Base-by-base conservation (phyloP, 1,140 invertebrate genomes). In the Leptinotarsa defecta region DNA sequence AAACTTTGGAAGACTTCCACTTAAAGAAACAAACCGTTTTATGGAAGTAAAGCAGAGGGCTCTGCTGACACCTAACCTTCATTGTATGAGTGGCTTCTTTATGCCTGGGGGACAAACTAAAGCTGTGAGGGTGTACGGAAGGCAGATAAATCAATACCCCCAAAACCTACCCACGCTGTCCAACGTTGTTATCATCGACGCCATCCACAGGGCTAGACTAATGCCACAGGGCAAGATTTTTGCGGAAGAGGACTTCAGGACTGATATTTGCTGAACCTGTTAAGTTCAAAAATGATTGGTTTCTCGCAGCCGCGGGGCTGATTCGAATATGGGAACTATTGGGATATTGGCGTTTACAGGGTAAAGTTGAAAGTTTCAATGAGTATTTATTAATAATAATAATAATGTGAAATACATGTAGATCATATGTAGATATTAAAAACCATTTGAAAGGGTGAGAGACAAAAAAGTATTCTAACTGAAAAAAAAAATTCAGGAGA, bases 11-110 rank as follows among this genome's bases (percentile, higher is more conserved):
- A 57, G 52, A 57, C n/a, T 57, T 57, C 52, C 52, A 57, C 52
- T 57, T 57, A 57, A 57, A 57, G 52, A 57, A 57, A 57, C 52
- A 57, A 57, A 57, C 52, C 52, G 52, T 57, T 57, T 57, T n/a
- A 57, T 57, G 52, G 52, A 57, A 57, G 52, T 57, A 57, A n/a
- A 57, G 52, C 4, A 57, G 52, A 57, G 52, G 52, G 52, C 52
- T 8, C 52, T 57, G 52, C 52, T 57, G 52, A 57, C 52, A 57
- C 52, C 52, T 57, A 57, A 57, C 17, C 52, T 57, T 57, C 52
- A 57, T 57, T 57, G 52, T 57, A 15, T 19, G 52, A 57, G 52
- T 57, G 52, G 52, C 52, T 57, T 57, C 52, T 57, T 57, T 57
- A 57, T 57, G 52, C 52, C 52, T 57, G 17, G 52, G 52, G 52